Conservation (phyloP, 2,888 invertebrate species). For the Caenorhabditis sp. region DNA sequence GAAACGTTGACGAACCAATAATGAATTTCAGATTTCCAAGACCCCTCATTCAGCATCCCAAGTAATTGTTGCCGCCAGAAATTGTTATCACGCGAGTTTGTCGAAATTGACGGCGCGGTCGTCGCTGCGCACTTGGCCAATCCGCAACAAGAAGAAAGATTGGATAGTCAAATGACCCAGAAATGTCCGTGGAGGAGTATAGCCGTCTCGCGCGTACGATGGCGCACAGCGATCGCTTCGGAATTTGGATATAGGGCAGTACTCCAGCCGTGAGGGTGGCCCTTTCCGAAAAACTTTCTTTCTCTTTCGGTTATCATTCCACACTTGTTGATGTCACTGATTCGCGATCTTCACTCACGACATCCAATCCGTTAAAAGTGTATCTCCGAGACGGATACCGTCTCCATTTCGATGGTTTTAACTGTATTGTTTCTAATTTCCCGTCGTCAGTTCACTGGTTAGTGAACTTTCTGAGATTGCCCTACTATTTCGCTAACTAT, state of each 20-base stretch:
- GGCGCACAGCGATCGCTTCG: conserved; percentile 32
- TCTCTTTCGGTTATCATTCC: conserved; percentile 49
- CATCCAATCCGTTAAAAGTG: conserved; percentile 27
- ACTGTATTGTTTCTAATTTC: conserved; percentile 43
- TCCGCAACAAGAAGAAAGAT: conserved; percentile 53
- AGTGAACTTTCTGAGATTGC: background rate
- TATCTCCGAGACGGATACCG: conserved; percentile 6
- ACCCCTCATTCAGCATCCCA: too few species aligned
- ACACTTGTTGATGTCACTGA: conserved; percentile 49
- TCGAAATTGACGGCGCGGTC: conserved; percentile 30
- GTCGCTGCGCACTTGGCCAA: conserved; percentile 43
- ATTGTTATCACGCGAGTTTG: conserved; percentile 10
- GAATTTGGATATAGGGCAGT: conserved; percentile 54
- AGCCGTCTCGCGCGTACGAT: conserved; percentile 31
- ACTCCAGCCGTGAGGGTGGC: conserved; percentile 22
- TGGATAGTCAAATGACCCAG: conserved; percentile 60
- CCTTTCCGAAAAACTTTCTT: conserved; percentile 33
- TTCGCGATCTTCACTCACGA: conserved; percentile 20
- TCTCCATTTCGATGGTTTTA: conserved; percentile 36
- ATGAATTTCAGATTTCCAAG: too few species aligned
- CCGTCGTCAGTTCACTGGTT: conserved; percentile 1
- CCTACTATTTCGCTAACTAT: background rate
- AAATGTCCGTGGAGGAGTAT: conserved; percentile 55
- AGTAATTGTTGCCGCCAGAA: too few species aligned
- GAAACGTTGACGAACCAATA: too few species aligned